These are phyloP conservation scores for Oplegnathus fasciatus DNA, from an alignment of 2,113 vertebrate genomes.

Conservation along the genomic window DNA sequence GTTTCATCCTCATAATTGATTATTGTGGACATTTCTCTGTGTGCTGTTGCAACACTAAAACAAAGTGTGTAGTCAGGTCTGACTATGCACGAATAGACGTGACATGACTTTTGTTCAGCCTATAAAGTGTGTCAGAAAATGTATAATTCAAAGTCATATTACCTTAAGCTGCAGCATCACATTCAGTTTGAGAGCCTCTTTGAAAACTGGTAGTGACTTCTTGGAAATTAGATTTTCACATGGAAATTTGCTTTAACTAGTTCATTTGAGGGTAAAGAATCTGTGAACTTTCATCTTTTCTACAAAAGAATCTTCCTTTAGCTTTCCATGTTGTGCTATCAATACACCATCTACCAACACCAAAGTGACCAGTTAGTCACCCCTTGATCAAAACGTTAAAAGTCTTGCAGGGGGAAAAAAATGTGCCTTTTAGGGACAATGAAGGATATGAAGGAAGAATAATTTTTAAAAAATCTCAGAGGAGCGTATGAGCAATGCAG, in stretches of 20 bases:
- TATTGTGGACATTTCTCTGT: background rate
- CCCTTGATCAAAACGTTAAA: background rate
- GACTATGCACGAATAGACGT: background rate
- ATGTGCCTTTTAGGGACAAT: background rate
- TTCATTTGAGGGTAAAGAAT: background rate
- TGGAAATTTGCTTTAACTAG: background rate
- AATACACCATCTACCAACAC: background rate
- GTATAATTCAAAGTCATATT: background rate
- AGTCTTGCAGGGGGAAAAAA: background rate
- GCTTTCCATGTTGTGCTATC: background rate
- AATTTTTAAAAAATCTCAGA: constrained; percentile 5
- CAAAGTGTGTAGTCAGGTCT: background rate
- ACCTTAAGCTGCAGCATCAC: background rate
- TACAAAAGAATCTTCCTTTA: background rate
- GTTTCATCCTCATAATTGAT: background rate
- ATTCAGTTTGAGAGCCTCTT: background rate
- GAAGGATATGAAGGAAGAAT: background rate
- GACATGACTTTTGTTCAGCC: constrained; percentile 5
- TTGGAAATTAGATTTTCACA: background rate
- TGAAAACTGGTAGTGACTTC: background rate
- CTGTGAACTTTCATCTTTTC: too few relatives aligned
- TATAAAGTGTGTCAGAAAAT: background rate
- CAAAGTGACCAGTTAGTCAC: background rate
- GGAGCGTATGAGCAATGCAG: constrained; percentile 9
- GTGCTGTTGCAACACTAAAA: background rate